These are phyloP conservation scores for Campylorhamphus procurvoides DNA, from an alignment of 2,113 vertebrate genomes.

Conservation along the genomic window DNA sequence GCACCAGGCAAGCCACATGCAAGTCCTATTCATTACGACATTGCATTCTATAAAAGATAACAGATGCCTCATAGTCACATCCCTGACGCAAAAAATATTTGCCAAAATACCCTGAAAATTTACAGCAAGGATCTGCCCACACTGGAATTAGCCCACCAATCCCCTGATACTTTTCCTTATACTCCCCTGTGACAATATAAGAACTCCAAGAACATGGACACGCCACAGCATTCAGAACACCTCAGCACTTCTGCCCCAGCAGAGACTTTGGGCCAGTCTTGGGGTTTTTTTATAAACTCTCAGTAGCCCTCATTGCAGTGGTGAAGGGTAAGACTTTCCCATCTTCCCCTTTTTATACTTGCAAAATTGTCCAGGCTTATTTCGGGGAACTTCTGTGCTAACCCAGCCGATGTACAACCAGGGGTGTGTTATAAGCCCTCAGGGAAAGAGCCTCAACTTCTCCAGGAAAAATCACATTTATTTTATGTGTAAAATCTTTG, in stretches of 20 bases:
- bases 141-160: background rate
- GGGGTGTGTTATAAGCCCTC: background rate
- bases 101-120: background rate
- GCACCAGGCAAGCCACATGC: accelerated
- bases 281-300: background rate
- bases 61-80: background rate
- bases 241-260: background rate
- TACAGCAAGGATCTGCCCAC: background rate
- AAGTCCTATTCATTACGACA: background rate
- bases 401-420: accelerated
- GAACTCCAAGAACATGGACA: background rate
- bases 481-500: background rate
- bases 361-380: background rate
- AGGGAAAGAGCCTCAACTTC: background rate
- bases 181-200: background rate
- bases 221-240: background rate
- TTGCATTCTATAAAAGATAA: background rate
- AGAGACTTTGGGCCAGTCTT: background rate
- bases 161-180: accelerated
- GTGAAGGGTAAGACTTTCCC: background rate
- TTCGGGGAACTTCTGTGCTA: background rate
- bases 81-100: background rate
- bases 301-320: background rate
- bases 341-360: background rate
- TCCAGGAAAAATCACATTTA: background rate